phyloP scores from a whole-genome alignment of 1,140 invertebrate genomes.

The Dendrolimus punctatus region DNA sequence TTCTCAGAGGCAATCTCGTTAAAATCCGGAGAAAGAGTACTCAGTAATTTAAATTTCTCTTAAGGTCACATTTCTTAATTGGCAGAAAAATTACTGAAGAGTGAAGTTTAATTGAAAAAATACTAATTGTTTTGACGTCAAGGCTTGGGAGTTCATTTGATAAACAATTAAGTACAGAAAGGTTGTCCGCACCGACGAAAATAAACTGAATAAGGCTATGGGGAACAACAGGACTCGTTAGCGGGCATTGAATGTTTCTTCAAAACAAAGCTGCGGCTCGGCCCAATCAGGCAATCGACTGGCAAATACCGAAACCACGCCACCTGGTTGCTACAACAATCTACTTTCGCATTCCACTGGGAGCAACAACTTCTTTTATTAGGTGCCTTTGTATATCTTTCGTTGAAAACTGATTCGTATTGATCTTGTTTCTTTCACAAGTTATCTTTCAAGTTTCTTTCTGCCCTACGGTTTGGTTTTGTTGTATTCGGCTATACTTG shows the following conservation, averaged over 20 bases:
- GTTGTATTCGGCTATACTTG: too few species aligned
- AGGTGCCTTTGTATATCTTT: neutral
- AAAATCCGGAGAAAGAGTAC: neutral
- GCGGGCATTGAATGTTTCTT: constrained; percentile 29
- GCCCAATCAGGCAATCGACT: constrained; percentile 31
- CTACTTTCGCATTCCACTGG: constrained; percentile 2
- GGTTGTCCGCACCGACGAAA: constrained; percentile 12
- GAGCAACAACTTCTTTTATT: constrained; percentile 1
- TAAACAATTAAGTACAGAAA: constrained; percentile 19
- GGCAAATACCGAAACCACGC: constrained; percentile 16
- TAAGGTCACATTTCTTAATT: constrained; percentile 7
- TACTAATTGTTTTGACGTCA: constrained; percentile 24
- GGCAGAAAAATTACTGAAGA: constrained; percentile 21
- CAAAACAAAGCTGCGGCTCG: constrained; percentile 29
- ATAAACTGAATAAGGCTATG: constrained; percentile 17
- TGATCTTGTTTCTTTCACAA: neutral
- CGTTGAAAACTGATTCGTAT: neutral
- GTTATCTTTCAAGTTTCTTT: neutral
- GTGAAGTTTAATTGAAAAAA: constrained; percentile 23
- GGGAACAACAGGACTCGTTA: constrained; percentile 27
- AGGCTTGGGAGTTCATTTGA: constrained; percentile 15
- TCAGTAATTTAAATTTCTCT: constrained; percentile 3
- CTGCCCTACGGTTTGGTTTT: too few species aligned
- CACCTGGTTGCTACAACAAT: constrained; percentile 1
- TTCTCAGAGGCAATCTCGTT: constrained; percentile 1